phyloP scores from a whole-genome alignment of 2,888 invertebrate species.

The Microplitis manilae region DNA sequence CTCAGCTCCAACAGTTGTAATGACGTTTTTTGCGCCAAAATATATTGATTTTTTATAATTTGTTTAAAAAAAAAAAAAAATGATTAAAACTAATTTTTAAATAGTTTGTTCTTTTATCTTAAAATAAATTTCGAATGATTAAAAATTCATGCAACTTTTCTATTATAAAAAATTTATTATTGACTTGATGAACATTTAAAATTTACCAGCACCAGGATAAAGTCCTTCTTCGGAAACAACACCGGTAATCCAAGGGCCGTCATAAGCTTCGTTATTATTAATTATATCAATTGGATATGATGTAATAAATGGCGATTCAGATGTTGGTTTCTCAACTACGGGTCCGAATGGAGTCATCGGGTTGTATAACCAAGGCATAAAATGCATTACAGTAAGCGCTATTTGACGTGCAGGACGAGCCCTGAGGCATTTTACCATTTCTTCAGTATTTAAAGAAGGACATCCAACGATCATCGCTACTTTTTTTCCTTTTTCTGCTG shows the following conservation, averaged over 20 bases:
- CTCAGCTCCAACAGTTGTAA: no score
- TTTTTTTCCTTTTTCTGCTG: slow-evolving; percentile 75
- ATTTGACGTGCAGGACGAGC: slow-evolving; percentile 76
- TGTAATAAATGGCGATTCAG: slow-evolving; percentile 76
- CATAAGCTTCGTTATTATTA: slow-evolving; percentile 74
- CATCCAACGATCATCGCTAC: slow-evolving; percentile 77
- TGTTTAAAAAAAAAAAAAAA: no score
- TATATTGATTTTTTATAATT: no score
- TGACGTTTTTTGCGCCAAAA: no score
- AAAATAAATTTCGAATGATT: no score
- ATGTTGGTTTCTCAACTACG: slow-evolving; percentile 74
- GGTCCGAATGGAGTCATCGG: slow-evolving; percentile 82
- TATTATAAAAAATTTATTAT: no score
- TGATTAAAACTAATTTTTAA: no score
- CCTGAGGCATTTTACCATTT: slow-evolving; percentile 77
- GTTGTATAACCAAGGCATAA: slow-evolving; percentile 76
- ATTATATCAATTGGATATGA: slow-evolving; percentile 78
- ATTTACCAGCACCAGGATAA: slow-evolving; percentile 78
- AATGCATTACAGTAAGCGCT: slow-evolving; percentile 74
- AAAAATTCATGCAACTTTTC: no score
- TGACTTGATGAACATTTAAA: not conserved
- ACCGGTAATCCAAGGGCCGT: slow-evolving; percentile 80
- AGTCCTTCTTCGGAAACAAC: slow-evolving; percentile 81
- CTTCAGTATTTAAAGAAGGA: slow-evolving; percentile 71
- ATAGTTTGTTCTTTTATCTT: no score